Base-by-base conservation (phyloP, 1,140 invertebrate species). In the Conus betulinus region DNA sequence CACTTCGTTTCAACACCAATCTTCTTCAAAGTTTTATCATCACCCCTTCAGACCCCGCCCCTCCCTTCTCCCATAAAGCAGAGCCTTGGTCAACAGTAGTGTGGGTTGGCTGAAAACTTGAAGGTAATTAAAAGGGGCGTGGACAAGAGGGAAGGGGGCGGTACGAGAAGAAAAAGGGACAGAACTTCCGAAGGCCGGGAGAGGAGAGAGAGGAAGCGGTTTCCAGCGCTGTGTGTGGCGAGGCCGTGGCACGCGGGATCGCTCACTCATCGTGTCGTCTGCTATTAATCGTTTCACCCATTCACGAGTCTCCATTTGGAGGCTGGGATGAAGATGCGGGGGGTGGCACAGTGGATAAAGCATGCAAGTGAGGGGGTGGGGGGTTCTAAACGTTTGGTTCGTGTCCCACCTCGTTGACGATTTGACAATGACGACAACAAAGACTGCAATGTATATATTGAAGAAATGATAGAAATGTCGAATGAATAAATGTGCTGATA, bases 251-350 rank as follows among this genome's bases (percentile, higher is more conserved):
- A 87, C 53, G 85, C 85, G 85, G 85, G 74, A 87, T 25, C 17
- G 53, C n/a, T 87, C 85, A 87, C 85, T 87, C 85, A 87, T 57
- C 85, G 85, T 87, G 85, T 87, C 85, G 85, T 87, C 85, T 78
- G 85, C 82, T 84, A 84, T 84, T 84, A 84, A 84, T 84, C 82
- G 82, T 67, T 84, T 67, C 79, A 81, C 79, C 79, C 79, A 81
- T 52, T 81, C 79, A 81, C 79, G 11, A 53, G 17, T 67, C 82
- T 60, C 53, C 57, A 84, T 84, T 84, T 84, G 82, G 57, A 17
- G 7, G 55, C 63, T 20, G 23, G 23, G 15, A 23, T 51, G 51
- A 53, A 25, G 39, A 51, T 39, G 39, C 25, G 39, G 39, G n/a
- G 74, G 10, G 79, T 81, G 79, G 79, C 52, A 81, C 51, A 81